Evolutionary conservation across 2,888 invertebrate genomes (phyloP), one percentile per base, ranked within the genome.

Genomic region (Noctua janthe): DNA sequence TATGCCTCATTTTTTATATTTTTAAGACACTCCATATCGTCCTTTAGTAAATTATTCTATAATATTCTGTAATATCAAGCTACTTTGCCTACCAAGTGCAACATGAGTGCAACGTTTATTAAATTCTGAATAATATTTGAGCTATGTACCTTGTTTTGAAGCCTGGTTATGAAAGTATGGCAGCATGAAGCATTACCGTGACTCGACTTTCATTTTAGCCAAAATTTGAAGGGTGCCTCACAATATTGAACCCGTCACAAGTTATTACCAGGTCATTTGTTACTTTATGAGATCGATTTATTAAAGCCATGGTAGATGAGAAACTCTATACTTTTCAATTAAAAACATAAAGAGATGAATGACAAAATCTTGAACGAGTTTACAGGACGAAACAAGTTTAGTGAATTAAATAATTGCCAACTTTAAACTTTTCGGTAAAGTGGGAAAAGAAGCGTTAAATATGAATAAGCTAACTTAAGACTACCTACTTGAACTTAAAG

Each of bases 201-300:
- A 74, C 75, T 87, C 81, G 71, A 77, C 71, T 87, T 87, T 84
- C 72, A 84, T 84, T 87, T 77, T 59, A 71, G 73, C 20, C 72
- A 84, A 77, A 77, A 77, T 80, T 84, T 80, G 49, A 73, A 70
- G 74, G 62, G 74, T 70, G 59, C 35, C 62, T 43, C 74, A 70
- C 39, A 77, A 80, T 80, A 87, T 80, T 67, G 72, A 87, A 84
- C 54, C 70, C 11, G 84, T 84, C 80, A 77, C 66, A 70, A 76
- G 23, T 76, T 74, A 83, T 83, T 87, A 85, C 67, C 49, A 76
- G 71, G 29, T 71, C 49, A 78, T 85, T 85, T 83, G 56, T 74
- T 64, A 85, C 74, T 72, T 74, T 80, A 76, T 47, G 72, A 76
- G 47, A 84, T 80, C 84, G 80, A 87, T 87, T 84, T 72, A 80